These are phyloP conservation scores for Neotoxoptera formosana DNA, from an alignment of 1,140 invertebrate genomes.

Conservation along the genomic window DNA sequence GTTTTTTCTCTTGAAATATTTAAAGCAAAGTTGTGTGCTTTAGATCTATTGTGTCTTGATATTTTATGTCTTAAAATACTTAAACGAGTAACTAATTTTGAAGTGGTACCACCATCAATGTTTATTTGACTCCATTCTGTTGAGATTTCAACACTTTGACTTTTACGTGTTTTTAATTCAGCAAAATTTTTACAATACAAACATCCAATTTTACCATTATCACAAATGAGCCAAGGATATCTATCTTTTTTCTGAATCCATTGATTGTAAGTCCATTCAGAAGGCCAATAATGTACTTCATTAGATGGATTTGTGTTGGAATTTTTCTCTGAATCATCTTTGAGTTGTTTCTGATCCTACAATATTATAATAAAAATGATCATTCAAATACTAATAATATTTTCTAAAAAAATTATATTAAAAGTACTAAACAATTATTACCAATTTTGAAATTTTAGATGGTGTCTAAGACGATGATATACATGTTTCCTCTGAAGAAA, in stretches of 20 bases:
- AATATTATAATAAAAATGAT: slow-evolving; percentile 19
- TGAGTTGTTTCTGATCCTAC: slow-evolving; percentile 14
- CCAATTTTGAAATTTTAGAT: slow-evolving; percentile 29
- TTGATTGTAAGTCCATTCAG: slow-evolving; percentile 30
- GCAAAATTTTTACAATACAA: slow-evolving; percentile 3
- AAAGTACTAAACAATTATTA: slow-evolving; percentile 17
- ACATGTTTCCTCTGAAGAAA: slow-evolving; percentile 18
- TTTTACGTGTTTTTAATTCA: slow-evolving; percentile 26
- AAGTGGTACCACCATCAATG: slow-evolving; percentile 33
- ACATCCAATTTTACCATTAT: slow-evolving; percentile 40
- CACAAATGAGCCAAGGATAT: slow-evolving; percentile 25
- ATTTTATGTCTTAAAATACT: slow-evolving; percentile 39
- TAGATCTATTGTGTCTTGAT: slow-evolving; percentile 29
- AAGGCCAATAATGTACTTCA: slow-evolving; percentile 23
- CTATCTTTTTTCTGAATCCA: slow-evolving; percentile 37
- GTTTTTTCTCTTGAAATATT: slow-evolving; percentile 29
- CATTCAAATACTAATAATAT: too few relatives aligned
- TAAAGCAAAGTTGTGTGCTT: slow-evolving; percentile 2
- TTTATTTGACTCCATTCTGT: slow-evolving; percentile 18
- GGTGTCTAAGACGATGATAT: slow-evolving; percentile 24
- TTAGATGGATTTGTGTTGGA: neutral
- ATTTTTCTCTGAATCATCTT: neutral
- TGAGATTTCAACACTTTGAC: slow-evolving; percentile 28
- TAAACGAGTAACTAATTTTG: slow-evolving; percentile 14
- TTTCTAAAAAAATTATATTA: too few relatives aligned